Base-by-base conservation (phyloP, 1,140 invertebrate genomes). In the Acromyrmex charruanus region DNA sequence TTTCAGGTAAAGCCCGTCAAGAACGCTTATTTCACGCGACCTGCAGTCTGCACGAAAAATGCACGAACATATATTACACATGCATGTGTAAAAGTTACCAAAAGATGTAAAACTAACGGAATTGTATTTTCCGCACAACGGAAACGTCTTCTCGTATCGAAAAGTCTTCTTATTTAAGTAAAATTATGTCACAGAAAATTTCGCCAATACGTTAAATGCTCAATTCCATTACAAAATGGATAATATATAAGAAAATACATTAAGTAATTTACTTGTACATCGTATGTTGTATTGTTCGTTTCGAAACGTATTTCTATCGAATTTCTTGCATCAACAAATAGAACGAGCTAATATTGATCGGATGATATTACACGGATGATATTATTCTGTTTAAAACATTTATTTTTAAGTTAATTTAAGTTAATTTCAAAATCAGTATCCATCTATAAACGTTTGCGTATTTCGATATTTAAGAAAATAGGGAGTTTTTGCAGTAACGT, bases 241-340 rank as follows among this genome's bases (percentile, higher is more conserved):
- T 10, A 35, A 31, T 63, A n/a, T 7, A 44, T n/a, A 2, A 44
- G 1, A 63, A 6, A n/a, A n/a, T 63, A 59, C 14, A 18, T 35
- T 61, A 39, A 39, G 16, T 16, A 2, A 61, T 18, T 44, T 65
- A n/a, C 6, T 53, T 16, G 31, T 63, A 35, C 59, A 16, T 16
- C 9, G 9, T 10, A 66, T 3, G 18, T 66, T 14, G 3, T 31
- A 2, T 3, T 14, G 10, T 18, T 49, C 28, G 14, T 53, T 69
- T 80, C 12, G 2, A n/a, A 25, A 35, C 39, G 5, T 53, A 53
- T n/a, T 49, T 51, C 25, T 77, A 21, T 80, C 31, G 39, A 55
- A 9, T 35, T 53, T 55, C 58, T 68, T 31, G 63, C 21, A 63
- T 69, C 63, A 80, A 80, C 77, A 69, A 80, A 31, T 69, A 31